These are phyloP conservation scores for Coracias cyanogaster DNA, from an alignment of 2,797 vertebrate genomes.

Conservation along the genomic window DNA sequence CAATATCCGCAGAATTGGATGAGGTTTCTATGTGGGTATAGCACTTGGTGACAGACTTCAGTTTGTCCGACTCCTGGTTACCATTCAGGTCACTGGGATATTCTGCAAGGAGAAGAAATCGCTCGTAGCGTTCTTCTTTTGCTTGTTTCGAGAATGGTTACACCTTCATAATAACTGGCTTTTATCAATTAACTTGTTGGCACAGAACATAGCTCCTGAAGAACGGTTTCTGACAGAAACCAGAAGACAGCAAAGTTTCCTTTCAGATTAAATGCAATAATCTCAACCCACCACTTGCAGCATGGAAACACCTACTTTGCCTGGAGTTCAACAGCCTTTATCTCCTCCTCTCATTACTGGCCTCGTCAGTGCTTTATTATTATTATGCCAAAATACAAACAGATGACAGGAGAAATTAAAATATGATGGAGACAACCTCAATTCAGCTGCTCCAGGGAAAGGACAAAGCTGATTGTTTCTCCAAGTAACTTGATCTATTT, in stretches of 20 bases:
- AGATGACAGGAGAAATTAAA: background rate
- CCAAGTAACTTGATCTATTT: background rate
- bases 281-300: background rate
- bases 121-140: background rate
- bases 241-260: background rate
- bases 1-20: conserved; percentile 90
- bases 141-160: background rate
- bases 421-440: background rate
- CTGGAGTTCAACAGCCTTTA: background rate
- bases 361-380: background rate
- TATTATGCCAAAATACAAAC: background rate
- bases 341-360: background rate
- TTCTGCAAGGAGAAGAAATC: conserved; percentile 57
- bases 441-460: background rate
- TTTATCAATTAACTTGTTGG: background rate
- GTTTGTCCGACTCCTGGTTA: conserved; percentile 89
- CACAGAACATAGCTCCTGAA: background rate
- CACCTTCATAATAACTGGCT: background rate
- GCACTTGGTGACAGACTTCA: conserved; percentile 93
- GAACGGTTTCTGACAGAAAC: background rate
- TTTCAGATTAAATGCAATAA: background rate
- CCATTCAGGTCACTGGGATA: conserved; percentile 84
- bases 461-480: background rate
- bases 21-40: conserved; percentile 93
- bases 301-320: background rate